A percentile compares a stretch with the other conserved stretches of the same genome.
These are phyloP conservation scores for Hemicentrotus pulcherrimus DNA, from an alignment of 35 echinoderm and acorn worm species.

Conservation along the genomic window DNA sequence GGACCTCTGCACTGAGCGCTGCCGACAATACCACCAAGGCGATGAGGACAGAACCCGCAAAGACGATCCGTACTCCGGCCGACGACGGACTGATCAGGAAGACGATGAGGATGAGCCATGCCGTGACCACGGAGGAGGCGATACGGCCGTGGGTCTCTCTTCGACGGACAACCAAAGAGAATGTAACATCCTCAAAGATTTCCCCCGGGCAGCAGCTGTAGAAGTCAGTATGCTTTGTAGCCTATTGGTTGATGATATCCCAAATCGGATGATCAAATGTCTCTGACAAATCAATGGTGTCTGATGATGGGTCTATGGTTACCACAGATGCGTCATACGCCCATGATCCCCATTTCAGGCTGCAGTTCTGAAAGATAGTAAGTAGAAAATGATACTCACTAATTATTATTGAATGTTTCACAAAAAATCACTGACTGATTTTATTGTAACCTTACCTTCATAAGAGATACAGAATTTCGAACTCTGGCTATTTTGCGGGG, in stretches of 20 bases:
- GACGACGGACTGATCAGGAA: not conserved
- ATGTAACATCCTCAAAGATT: not conserved
- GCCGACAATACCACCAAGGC: not conserved
- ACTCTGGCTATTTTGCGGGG: too few relatives aligned
- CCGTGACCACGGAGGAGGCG: not conserved
- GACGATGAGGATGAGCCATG: slow-evolving; percentile 26
- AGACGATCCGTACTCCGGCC: not conserved
- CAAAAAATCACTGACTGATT: not conserved
- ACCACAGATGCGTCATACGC: not conserved
- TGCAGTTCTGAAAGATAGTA: not conserved
- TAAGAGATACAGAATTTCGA: too few relatives aligned
- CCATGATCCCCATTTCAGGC: not conserved
- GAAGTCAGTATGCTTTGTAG: not conserved
- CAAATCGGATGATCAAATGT: not conserved
- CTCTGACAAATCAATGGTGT: not conserved
- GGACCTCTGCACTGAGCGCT: not conserved
- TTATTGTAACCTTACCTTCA: too few relatives aligned
- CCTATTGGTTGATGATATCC: not conserved
- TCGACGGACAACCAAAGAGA: not conserved
- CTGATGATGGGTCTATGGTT: not conserved
- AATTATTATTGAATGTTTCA: not conserved
- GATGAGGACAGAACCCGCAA: not conserved
- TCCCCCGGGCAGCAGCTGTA: not conserved
- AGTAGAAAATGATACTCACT: not conserved
- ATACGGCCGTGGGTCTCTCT: not conserved